These are phyloP conservation scores for Muraenolepis orangiensis DNA, from an alignment of 2,797 vertebrate species.

Conservation along the genomic window DNA sequence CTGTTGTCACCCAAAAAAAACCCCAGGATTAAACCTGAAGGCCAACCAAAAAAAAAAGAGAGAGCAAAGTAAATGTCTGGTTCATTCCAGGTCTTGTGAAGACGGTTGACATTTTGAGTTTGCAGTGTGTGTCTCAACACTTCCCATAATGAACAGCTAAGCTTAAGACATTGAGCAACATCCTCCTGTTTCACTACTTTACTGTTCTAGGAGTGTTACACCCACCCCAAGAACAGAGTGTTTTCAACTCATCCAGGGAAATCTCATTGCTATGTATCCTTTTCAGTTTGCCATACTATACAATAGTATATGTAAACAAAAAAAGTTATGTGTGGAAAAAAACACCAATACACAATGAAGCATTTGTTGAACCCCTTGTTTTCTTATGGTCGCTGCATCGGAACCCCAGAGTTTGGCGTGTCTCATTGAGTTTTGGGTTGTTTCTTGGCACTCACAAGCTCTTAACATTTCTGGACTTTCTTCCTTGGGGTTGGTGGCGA, in stretches of 20 bases:
- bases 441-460: slow-evolving; percentile 30
- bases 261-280: not conserved
- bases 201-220: slow-evolving; percentile 49
- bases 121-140: slow-evolving; percentile 69
- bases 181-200: slow-evolving; percentile 73
- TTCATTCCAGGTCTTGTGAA: slow-evolving; percentile 29
- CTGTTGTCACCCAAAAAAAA: slow-evolving; percentile 14
- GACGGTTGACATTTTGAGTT: slow-evolving; percentile 62
- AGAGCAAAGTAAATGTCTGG: slow-evolving; percentile 15
- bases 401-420: not conserved
- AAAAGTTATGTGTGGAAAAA: not conserved
- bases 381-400: not conserved
- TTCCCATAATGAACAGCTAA: slow-evolving; percentile 65
- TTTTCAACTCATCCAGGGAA: not conserved
- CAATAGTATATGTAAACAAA: not conserved
- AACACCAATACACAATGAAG: not conserved
- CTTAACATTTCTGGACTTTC: slow-evolving; percentile 53
- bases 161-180: slow-evolving; percentile 70
- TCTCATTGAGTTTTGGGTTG: slow-evolving; percentile 2
- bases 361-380: not conserved
- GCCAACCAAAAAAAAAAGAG: not conserved
- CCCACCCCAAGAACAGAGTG: not conserved
- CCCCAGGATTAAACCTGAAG: not conserved
- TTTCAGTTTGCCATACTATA: not conserved
- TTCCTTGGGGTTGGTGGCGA: slow-evolving; percentile 50